Evolutionary conservation across 2,113 vertebrate species (phyloP).

Genomic region (Piaya cayana): DNA sequence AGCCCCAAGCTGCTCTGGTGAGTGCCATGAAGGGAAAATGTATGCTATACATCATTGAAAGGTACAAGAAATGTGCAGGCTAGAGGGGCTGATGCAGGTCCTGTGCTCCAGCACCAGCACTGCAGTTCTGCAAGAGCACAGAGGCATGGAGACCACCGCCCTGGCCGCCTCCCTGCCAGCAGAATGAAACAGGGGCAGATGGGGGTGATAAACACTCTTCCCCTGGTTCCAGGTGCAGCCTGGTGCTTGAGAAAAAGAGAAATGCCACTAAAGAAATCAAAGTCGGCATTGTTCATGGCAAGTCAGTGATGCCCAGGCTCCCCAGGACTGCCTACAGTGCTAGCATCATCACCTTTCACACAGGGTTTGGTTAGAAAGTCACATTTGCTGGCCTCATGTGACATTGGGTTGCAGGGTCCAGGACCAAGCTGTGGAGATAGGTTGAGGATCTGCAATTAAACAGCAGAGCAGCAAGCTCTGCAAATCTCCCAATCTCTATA

Average conservation of each 20-base stretch:
- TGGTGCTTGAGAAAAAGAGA: neutral
- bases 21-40: neutral
- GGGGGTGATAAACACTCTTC: neutral
- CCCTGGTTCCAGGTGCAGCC: neutral
- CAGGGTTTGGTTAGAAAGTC: neutral
- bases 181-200: neutral
- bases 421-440: neutral
- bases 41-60: neutral
- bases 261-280: neutral
- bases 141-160: neutral
- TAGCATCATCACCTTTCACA: neutral
- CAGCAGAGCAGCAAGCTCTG: neutral
- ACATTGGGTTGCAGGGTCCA: neutral
- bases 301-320: neutral
- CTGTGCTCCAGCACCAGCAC: neutral
- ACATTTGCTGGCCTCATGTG: neutral
- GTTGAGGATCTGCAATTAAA: neutral
- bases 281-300: rapidly evolving
- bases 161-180: neutral
- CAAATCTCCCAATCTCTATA: neutral
- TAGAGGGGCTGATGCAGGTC: neutral
- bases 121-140: neutral
- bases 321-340: rapidly evolving
- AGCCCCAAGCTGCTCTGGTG: neutral
- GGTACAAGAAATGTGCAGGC: neutral